A percentile compares a stretch with the other conserved stretches of the same genome.
phyloP scores from a whole-genome alignment of 2,888 invertebrate genomes.

The Dryococelus australis region DNA sequence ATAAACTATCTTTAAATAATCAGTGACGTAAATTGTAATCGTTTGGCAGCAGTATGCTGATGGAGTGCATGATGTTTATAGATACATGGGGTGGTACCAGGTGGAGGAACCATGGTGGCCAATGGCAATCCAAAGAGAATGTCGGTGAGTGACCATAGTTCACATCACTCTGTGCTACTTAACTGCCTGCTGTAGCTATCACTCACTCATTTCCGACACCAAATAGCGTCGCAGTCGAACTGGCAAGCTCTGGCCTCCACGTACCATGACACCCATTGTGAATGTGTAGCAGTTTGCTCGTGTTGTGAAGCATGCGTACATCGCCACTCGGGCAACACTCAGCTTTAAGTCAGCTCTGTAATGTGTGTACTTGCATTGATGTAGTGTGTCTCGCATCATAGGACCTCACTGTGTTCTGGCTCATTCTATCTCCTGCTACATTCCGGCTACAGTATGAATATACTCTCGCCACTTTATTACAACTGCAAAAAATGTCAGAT shows the following conservation, averaged over 20 bases:
- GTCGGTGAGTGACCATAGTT: constrained; percentile 35
- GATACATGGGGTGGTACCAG: constrained; percentile 40
- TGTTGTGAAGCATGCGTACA: background rate
- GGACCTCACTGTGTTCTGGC: background rate
- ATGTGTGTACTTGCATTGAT: background rate
- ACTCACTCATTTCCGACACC: background rate
- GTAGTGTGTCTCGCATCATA: background rate
- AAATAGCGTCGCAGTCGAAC: background rate
- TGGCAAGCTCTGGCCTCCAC: background rate
- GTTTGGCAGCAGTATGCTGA: background rate
- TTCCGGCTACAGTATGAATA: background rate
- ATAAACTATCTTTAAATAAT: background rate
- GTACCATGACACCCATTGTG: background rate
- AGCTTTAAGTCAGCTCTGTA: background rate
- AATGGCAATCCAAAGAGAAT: constrained; percentile 25
- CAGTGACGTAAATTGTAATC: background rate
- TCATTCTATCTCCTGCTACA: background rate
- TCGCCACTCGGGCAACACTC: background rate
- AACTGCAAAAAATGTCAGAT: background rate
- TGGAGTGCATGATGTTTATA: constrained; percentile 35
- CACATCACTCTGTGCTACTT: background rate
- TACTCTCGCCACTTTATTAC: background rate
- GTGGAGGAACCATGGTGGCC: constrained; percentile 35
- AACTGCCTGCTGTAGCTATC: background rate
- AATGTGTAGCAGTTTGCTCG: background rate